phyloP scores from a whole-genome alignment of 2,797 vertebrate genomes.

The Squalus acanthias region DNA sequence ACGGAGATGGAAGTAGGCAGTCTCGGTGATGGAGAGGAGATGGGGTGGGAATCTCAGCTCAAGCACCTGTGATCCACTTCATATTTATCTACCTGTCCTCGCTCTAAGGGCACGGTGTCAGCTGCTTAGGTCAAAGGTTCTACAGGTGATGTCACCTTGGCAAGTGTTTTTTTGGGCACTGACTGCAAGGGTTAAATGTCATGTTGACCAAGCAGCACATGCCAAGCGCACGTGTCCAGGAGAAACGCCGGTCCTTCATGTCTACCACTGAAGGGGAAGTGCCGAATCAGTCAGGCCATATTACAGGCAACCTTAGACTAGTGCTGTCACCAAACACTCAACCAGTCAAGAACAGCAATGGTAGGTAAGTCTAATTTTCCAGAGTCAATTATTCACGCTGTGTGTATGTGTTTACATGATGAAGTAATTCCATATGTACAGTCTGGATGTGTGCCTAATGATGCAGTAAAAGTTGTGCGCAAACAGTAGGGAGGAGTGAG shows the following conservation, averaged over 20 bases:
- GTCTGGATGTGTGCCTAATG: conserved; percentile 17
- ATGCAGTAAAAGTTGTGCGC: neutral
- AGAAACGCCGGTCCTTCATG: neutral
- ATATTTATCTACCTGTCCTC: neutral
- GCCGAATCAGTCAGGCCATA: neutral
- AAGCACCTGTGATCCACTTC: neutral
- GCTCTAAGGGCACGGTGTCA: neutral
- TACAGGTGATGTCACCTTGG: too few relatives aligned
- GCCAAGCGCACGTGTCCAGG: neutral
- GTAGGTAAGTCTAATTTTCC: neutral
- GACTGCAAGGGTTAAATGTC: too few relatives aligned
- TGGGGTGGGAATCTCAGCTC: neutral
- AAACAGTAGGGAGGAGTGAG: neutral
- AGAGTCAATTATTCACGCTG: conserved; percentile 14
- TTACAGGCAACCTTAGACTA: neutral
- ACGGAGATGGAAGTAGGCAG: neutral
- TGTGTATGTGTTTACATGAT: neutral
- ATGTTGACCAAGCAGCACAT: neutral
- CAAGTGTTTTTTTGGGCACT: too few relatives aligned
- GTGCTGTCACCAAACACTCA: neutral
- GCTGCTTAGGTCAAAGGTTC: neutral
- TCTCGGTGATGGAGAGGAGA: neutral
- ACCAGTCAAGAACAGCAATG: neutral
- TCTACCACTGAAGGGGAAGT: neutral
- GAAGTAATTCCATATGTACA: conserved; percentile 12